These are phyloP conservation scores for Gandaritis pyraliata DNA, from an alignment of 2,888 invertebrate species.

Conservation along the genomic window DNA sequence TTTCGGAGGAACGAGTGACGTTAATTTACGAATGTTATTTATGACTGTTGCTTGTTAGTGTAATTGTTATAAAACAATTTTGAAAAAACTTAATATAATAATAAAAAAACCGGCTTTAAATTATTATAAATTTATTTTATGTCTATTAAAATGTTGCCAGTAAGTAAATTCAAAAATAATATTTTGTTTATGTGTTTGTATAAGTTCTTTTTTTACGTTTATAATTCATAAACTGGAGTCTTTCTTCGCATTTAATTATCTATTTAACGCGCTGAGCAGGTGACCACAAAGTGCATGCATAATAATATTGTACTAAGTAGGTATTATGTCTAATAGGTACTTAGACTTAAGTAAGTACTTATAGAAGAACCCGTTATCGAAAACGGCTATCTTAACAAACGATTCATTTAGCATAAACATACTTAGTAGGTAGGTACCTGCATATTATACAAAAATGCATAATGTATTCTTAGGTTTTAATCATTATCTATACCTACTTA, in stretches of 20 bases:
- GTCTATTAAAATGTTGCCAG: slow-evolving; percentile 44
- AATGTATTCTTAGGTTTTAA: not conserved
- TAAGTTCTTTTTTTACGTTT: too few relatives aligned
- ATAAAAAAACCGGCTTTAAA: slow-evolving; percentile 37
- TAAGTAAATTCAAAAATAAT: not conserved
- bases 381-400: slow-evolving; percentile 31
- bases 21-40: slow-evolving; percentile 63
- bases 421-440: slow-evolving; percentile 37
- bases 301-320: slow-evolving; percentile 1
- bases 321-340: not conserved
- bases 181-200: not conserved
- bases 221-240: too few relatives aligned
- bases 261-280: slow-evolving; percentile 13
- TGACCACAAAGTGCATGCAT: slow-evolving; percentile 16
- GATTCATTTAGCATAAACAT: slow-evolving; percentile 33
- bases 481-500: too few relatives aligned
- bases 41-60: slow-evolving; percentile 48
- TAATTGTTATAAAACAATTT: slow-evolving; percentile 46
- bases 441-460: slow-evolving; percentile 12
- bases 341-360: too few relatives aligned
- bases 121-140: slow-evolving; percentile 27
- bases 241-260: too few relatives aligned
- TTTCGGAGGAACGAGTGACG: slow-evolving; percentile 62
- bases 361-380: slow-evolving; percentile 24
- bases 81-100: slow-evolving; percentile 36